phyloP scores from a whole-genome alignment of 37 sponge, comb jelly and placozoan species.

The Diacarnus erythraeanus region DNA sequence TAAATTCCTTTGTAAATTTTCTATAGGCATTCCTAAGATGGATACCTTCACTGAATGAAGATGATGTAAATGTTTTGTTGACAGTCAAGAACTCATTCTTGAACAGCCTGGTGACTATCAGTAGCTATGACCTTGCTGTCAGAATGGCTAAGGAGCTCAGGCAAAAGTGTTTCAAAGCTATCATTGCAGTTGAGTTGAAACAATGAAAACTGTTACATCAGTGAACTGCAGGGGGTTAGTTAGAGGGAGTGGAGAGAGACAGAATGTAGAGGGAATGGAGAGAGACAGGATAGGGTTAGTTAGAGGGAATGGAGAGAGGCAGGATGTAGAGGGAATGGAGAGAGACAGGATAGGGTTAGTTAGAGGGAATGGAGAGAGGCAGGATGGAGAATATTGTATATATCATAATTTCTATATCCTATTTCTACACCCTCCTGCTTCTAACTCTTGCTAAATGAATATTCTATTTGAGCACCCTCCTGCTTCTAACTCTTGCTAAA shows the following conservation, averaged over 20 bases:
- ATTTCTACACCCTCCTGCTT: too few relatives aligned
- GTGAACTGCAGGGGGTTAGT: too few relatives aligned
- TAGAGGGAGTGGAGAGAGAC: neutral
- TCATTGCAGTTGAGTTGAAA: constrained; percentile 76
- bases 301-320: neutral
- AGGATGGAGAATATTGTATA: too few relatives aligned
- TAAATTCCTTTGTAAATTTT: too few relatives aligned
- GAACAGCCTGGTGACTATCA: constrained; percentile 54
- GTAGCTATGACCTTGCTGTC: constrained; percentile 73
- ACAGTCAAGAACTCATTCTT: constrained; percentile 10
- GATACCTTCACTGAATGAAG: constrained; percentile 70
- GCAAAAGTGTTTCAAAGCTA: constrained; percentile 27
- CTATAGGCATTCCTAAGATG: constrained; percentile 71
- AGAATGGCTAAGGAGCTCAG: constrained; percentile 38
- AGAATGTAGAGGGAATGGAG: neutral
- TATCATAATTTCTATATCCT: too few relatives aligned
- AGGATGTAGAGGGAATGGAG: neutral
- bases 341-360: neutral
- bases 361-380: neutral
- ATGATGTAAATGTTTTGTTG: constrained; percentile 66
- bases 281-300: neutral
- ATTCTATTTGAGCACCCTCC: too few relatives aligned
- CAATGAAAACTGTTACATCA: too few relatives aligned
- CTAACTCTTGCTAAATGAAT: too few relatives aligned
- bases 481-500: too few relatives aligned